Evolutionary conservation across 2,113 vertebrate genomes (phyloP).

Genomic region (Triplophysa rosa): DNA sequence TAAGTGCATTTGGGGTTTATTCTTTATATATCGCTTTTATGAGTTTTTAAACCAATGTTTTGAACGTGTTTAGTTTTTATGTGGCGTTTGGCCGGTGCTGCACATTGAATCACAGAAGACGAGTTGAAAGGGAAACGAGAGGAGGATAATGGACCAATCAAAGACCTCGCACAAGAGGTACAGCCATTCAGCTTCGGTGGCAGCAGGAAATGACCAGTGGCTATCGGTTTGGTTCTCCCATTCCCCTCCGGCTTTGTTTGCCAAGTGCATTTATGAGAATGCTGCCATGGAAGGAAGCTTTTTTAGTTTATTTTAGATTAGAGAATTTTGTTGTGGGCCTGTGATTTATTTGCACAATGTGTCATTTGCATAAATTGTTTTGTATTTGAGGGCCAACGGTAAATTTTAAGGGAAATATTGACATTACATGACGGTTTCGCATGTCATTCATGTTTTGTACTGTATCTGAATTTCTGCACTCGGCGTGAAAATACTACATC

Average conservation of each 20-base stretch:
- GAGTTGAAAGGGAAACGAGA: conserved; percentile 70
- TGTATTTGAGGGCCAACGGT: not conserved
- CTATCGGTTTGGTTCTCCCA: conserved; percentile 39
- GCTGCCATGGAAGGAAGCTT: conserved; percentile 42
- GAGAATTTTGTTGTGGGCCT: conserved; percentile 51
- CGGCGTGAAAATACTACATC: not conserved
- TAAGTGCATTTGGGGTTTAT: conserved; percentile 59
- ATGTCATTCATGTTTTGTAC: not conserved
- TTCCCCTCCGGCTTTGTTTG: conserved; percentile 49
- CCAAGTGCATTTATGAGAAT: conserved; percentile 57
- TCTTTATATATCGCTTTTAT: not conserved
- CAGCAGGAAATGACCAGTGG: not conserved
- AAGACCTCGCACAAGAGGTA: conserved; percentile 50
- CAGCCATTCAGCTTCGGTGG: conserved; percentile 36
- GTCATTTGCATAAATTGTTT: not conserved
- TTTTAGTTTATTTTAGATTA: conserved; percentile 46
- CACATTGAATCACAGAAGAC: conserved; percentile 86
- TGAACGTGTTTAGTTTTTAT: conserved; percentile 79
- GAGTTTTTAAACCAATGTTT: not conserved
- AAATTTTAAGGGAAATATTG: not conserved
- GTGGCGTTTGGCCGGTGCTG: conserved; percentile 90
- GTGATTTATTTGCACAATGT: conserved; percentile 23
- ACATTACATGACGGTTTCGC: not conserved
- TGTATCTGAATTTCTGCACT: not conserved
- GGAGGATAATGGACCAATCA: conserved; percentile 53